Base-by-base conservation (phyloP, 2,797 vertebrate genomes). In the Hoplostethus atlanticus region DNA sequence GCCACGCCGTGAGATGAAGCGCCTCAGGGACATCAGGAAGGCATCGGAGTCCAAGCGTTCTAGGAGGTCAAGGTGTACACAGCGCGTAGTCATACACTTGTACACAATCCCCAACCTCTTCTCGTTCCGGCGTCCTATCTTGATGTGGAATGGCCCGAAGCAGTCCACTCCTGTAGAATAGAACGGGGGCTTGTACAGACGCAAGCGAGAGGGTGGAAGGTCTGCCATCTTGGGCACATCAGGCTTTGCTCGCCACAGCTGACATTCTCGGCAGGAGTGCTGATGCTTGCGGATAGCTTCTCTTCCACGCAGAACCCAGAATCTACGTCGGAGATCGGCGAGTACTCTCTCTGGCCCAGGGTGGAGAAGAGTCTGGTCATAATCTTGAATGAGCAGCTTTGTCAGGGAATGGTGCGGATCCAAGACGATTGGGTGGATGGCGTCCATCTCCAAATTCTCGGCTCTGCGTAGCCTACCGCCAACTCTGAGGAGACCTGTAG, bases 31-130 rank as follows among this genome's bases (percentile, higher is more conserved):
- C 54, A 73, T 57, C 15, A 65, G 38, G 42, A 73, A 73, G 6
- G 63, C 46, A 46, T 66, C 54, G 0, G 60, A 51, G n/a, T 73
- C 54, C 36, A 66, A 28, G 1, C 25, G 60, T 6, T 52, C 16
- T 13, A 66, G 38, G 1, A 73, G 36, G 4, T 73, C 55, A 4
- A 60, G 9, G 3, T 64, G 61, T 17, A 64, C 52, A 16, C 64
- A 73, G 9, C 28, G 2, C 0, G 68, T 68, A 2, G 16, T 77
- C 44, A 64, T 40, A 10, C 64, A 73, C 13, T 64, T 73, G 31
- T 42, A 68, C 0, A 73, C 17, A 2, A 68, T 52, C 6, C 64
- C 69, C 34, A 52, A 73, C 9, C 68, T 61, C 13, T 73, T 73
- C n/a, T 68, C 53, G 2, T 28, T 42, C 6, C 1, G 1, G 11